Evolutionary conservation across 2,113 vertebrate genomes (phyloP).

Genomic region (Rhinogobius similis): DNA sequence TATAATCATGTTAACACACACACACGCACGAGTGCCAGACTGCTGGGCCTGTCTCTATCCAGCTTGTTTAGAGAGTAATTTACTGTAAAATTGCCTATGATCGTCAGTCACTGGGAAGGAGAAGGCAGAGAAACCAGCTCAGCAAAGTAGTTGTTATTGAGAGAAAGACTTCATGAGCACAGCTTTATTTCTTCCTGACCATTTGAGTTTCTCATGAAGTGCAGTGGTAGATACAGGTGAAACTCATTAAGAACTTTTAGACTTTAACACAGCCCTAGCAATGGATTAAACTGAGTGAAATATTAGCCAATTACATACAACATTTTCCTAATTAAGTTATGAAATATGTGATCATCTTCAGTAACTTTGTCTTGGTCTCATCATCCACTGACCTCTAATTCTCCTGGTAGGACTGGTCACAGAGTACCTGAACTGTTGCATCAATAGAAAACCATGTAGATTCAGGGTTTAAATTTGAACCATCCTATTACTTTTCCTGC

Average conservation of each 20-base stretch:
- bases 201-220: slow-evolving; percentile 1
- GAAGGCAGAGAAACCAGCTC: slow-evolving; percentile 42
- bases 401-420: too few species aligned
- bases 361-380: neutral
- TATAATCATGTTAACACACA: slow-evolving; percentile 76
- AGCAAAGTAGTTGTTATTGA: slow-evolving; percentile 46
- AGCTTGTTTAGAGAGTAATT: slow-evolving; percentile 74
- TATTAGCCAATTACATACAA: neutral
- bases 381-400: neutral
- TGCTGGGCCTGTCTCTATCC: slow-evolving; percentile 62
- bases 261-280: neutral
- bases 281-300: neutral
- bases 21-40: slow-evolving; percentile 59
- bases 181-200: neutral
- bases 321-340: neutral
- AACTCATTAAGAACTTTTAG: slow-evolving; percentile 33
- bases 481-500: too few species aligned
- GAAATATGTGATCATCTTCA: neutral
- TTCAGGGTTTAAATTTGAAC: too few species aligned
- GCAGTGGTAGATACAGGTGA: neutral
- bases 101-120: slow-evolving; percentile 56
- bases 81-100: slow-evolving; percentile 77
- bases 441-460: too few species aligned
- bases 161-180: slow-evolving; percentile 21
- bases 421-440: too few species aligned